These are phyloP conservation scores for Porites australiensis DNA, from an alignment of 64 coral and sea anemone species.

Conservation along the genomic window DNA sequence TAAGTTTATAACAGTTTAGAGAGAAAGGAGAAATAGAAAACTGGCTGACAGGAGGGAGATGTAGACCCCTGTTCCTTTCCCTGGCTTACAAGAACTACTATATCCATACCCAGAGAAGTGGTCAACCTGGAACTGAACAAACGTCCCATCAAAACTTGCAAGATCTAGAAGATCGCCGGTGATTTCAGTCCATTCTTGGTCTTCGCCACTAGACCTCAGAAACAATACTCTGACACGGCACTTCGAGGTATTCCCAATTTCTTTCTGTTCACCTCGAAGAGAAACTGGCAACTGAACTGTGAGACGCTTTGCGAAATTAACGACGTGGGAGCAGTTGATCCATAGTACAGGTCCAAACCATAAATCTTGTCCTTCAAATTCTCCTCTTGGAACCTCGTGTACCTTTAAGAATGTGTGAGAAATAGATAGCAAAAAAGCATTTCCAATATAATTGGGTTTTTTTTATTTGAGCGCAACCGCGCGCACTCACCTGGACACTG, in stretches of 20 bases:
- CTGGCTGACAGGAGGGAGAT: no score
- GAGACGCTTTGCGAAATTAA: not conserved
- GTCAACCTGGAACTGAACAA: not conserved
- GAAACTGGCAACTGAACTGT: conserved; percentile 8
- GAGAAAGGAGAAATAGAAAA: no score
- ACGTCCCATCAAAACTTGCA: not conserved
- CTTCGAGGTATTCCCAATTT: not conserved
- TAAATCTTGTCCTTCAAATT: not conserved
- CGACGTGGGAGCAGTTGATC: not conserved
- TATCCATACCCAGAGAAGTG: conserved; percentile 3
- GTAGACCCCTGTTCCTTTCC: no score
- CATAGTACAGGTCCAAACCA: not conserved
- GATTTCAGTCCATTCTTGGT: conserved; percentile 2
- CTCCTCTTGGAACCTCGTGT: not conserved
- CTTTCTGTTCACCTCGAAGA: not conserved
- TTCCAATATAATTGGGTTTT: no score
- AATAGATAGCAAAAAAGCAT: no score
- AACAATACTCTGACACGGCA: not conserved
- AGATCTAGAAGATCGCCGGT: not conserved
- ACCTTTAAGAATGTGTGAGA: not conserved
- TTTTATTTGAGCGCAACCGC: no score
- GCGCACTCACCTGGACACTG: no score
- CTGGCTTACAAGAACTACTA: no score
- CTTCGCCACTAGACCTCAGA: not conserved
- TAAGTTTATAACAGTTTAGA: no score